Conservation (phyloP, 2,113 vertebrate species). For the Pantherophis guttatus region DNA sequence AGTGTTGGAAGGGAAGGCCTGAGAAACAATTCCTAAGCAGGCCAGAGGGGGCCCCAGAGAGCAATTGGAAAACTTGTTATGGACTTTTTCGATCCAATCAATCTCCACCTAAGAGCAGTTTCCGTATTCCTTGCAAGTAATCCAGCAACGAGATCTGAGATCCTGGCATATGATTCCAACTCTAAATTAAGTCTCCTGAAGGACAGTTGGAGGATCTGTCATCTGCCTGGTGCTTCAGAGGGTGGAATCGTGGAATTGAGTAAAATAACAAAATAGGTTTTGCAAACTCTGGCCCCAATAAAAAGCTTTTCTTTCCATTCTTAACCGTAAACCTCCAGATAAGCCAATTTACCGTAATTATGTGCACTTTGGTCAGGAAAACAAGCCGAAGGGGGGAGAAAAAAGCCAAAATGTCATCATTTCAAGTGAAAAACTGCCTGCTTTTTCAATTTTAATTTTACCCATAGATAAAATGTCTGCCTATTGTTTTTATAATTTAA, state of each 20-base stretch:
- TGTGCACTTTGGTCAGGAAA: neutral
- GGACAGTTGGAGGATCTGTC: neutral
- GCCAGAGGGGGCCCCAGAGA: slow-evolving; percentile 46
- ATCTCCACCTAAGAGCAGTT: neutral
- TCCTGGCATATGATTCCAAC: neutral
- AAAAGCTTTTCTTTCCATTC: neutral
- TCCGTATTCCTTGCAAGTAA: neutral
- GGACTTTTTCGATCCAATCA: neutral
- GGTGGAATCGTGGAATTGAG: neutral
- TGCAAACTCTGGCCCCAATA: neutral
- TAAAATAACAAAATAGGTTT: neutral
- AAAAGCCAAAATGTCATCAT: neutral
- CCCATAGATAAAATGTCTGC: neutral
- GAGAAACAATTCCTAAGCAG: neutral
- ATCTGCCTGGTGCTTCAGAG: neutral
- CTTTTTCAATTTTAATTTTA: neutral
- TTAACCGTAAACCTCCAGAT: neutral
- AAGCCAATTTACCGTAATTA: neutral
- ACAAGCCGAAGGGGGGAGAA: neutral
- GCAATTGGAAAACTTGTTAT: neutral
- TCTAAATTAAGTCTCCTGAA: neutral
- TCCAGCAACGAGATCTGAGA: neutral
- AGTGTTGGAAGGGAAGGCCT: neutral
- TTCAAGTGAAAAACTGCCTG: neutral
- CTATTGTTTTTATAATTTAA: neutral